Conservation (phyloP, 2,797 vertebrate species). For the Liasis olivaceus region DNA sequence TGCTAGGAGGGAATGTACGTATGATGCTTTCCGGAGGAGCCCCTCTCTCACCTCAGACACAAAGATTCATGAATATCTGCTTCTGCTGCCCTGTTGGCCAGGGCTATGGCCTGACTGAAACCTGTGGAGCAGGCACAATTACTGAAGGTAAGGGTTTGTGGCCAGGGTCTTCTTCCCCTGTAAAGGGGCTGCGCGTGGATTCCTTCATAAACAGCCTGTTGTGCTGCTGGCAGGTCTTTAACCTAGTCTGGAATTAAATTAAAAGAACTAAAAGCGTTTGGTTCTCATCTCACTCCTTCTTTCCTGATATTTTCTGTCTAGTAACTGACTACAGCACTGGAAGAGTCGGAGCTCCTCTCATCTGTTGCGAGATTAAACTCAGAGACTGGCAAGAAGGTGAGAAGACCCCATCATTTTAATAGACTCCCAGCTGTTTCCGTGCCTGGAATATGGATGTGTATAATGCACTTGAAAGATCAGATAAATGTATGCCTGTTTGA, state of each 20-base stretch:
- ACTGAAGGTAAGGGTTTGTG: conserved; percentile 83
- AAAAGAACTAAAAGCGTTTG: background rate
- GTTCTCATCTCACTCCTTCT: conserved; percentile 24
- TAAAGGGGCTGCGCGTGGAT: background rate
- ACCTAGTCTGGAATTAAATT: background rate
- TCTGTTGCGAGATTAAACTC: conserved; percentile 92
- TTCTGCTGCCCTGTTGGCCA: conserved; percentile 98
- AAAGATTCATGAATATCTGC: conserved; percentile 98
- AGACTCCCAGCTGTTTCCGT: background rate
- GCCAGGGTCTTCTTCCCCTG: background rate
- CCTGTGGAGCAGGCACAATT: conserved; percentile 95
- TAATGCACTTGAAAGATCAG: background rate
- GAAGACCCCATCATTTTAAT: conserved; percentile 9
- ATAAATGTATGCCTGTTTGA: background rate
- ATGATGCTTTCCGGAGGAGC: conserved; percentile 99
- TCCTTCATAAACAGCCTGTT: background rate
- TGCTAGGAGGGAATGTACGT: conserved; percentile 90
- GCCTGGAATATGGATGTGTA: background rate
- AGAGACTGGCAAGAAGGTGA: conserved; percentile 95
- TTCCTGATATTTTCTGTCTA: conserved; percentile 42
- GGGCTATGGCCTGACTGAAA: conserved; percentile 96
- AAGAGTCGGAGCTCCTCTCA: conserved; percentile 93
- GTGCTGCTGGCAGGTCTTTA: background rate
- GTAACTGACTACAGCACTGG: conserved; percentile 90
- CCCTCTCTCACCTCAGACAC: conserved; percentile 89